phyloP scores from a whole-genome alignment of 2,797 vertebrate genomes.

The Mastacembelus armatus region DNA sequence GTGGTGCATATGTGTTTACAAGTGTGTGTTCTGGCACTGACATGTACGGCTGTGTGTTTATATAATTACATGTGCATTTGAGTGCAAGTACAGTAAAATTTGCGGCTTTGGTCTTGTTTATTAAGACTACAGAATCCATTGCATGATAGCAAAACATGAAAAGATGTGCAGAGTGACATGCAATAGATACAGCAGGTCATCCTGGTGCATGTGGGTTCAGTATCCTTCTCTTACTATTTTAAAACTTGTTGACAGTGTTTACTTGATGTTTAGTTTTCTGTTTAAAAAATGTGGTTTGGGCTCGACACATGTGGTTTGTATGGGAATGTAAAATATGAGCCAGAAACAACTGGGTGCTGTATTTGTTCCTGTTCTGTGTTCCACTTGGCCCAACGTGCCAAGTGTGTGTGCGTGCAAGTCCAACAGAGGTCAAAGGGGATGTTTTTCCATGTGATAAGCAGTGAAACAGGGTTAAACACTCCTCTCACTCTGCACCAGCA shows the following conservation, averaged over 20 bases:
- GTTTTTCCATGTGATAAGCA: conserved; percentile 34
- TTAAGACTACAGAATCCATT: conserved; percentile 14
- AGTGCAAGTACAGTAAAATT: conserved; percentile 39
- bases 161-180: conserved; percentile 17
- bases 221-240: conserved; percentile 24
- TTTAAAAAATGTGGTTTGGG: conserved; percentile 26
- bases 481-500: conserved; percentile 21
- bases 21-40: conserved; percentile 23
- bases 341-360: conserved; percentile 6
- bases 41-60: conserved; percentile 39
- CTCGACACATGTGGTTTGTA: conserved; percentile 22
- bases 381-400: conserved; percentile 23
- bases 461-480: conserved; percentile 16
- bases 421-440: conserved; percentile 28
- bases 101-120: conserved; percentile 46
- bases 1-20: conserved; percentile 67
- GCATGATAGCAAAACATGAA: conserved; percentile 35
- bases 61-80: conserved; percentile 23
- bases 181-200: not conserved
- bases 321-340: conserved; percentile 22
- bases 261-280: conserved; percentile 32
- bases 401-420: conserved; percentile 7
- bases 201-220: not conserved
- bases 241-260: conserved; percentile 33
- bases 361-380: conserved; percentile 41